Base-by-base conservation (phyloP, 2,888 invertebrate genomes). In the Polia nebulosa region DNA sequence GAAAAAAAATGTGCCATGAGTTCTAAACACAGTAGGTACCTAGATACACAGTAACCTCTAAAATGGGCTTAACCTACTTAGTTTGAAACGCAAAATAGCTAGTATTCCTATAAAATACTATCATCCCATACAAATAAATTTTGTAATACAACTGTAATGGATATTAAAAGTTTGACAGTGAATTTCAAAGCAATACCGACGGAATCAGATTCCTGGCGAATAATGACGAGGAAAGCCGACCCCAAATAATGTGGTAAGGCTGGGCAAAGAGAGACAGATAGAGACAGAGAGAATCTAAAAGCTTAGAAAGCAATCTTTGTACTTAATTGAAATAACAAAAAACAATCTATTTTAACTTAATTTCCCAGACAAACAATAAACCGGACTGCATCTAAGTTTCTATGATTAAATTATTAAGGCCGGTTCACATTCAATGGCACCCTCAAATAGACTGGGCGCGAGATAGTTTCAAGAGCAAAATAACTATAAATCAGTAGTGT, bases 381-480 rank as follows among this genome's bases (percentile, higher is more conserved):
- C 41, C 17, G 25, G n/a, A 29, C 41, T 44, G 27, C 29, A 51
- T 27, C 59, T 64, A 41, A 63, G 63, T 76, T 58, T 60, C 75
- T 74, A 78, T 79, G 80, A 77, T 76, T 75, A n/a, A 29, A 7
- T 3, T 7, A 74, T 79, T 63, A 68, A 45, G 74, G 29, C 63
- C 76, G 58, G 76, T 80, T 75, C 57, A 53, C 27, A 76, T 80
- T 80, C 77, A 70, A 53, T 77, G 65, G 64, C 76, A 72, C 81
- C 75, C 79, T 73, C 79, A 78, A 79, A 80, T 80, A 79, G 80
- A 83, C 74, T 60, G 71, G 78, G 64, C 53, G 70, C 76, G 85
- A 90, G 91, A 93, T 89, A 88, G 87, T 89, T 90, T 92, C 93
- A 93, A 93, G 94, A 93, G 91, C 90, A 91, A 88, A 89, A 89